Evolutionary conservation across 2,113 vertebrate species (phyloP), one percentile per base, ranked within the genome.

Genomic region (Myrmecobius fasciatus): DNA sequence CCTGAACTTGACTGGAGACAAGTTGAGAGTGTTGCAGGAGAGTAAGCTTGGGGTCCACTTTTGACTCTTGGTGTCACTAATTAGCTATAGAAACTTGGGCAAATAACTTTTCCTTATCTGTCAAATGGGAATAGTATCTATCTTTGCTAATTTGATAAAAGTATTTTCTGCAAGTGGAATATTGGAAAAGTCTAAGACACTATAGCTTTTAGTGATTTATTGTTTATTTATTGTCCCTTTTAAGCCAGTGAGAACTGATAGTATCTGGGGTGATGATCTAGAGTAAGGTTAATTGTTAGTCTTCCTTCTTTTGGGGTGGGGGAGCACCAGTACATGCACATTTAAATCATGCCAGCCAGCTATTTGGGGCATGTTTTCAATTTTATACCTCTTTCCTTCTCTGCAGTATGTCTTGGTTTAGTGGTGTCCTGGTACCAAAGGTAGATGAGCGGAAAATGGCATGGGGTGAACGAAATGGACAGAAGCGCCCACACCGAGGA

Each of bases 401-500:
- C 91, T 25, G 92, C 97, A 99, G 99, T 98, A 99, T 99, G 99
- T 99, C 99, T 96, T 99, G 99, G 99, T 99, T 99, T 99, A 99
- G 99, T 95, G 99, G 99, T 98, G 99, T 99, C 99, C 98, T 99
- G 98, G 99, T 99, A 91, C 99, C 99, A 98, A 99, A 99, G 98
- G 99, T 99, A 98, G 99, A 99, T 48, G 99, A 99, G 96, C 98
- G 99, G 97, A 99, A 99, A 98, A 99, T 99, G 53, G 99, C 99
- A 98, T 99, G 99, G 99, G 99, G 99, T 52, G 99, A 99, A 96
- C 99, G 99, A 98, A 99, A 99, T 98, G 99, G 99, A 98, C 99
- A 99, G 98, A 99, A 99, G 98, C 99, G 99, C 93, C 98, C 98
- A 90, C 99, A 99, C 92, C 99, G 98, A 91, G 99, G 99, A 94